Evolutionary conservation across 2,888 invertebrate genomes (phyloP).

Genomic region (Carcina quercana): DNA sequence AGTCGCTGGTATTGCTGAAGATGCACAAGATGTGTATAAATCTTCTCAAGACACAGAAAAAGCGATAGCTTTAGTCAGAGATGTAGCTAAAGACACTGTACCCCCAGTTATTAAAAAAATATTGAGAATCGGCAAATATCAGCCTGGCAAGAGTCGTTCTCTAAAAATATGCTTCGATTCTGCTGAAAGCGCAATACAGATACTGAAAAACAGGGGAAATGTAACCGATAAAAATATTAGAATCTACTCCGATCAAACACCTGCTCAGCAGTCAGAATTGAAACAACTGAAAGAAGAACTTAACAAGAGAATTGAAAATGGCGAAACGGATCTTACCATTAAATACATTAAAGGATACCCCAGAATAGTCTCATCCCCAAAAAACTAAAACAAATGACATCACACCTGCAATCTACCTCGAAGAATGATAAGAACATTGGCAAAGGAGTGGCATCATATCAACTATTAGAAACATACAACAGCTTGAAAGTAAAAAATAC

Average conservation of each 20-base stretch:
- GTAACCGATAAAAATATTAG: neutral
- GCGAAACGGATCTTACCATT: slow-evolving; percentile 1
- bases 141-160: neutral
- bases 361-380: too few species aligned
- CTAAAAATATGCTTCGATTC: neutral
- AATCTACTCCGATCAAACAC: slow-evolving; percentile 1
- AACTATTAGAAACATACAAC: neutral
- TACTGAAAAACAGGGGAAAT: neutral
- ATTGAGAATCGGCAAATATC: neutral
- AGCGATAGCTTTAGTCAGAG: neutral
- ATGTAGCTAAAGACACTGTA: neutral
- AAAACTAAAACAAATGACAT: neutral
- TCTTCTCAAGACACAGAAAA: neutral
- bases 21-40: neutral
- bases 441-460: neutral
- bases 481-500: neutral
- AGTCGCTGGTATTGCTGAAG: neutral
- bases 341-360: neutral
- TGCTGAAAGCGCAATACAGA: neutral
- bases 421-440: too few species aligned
- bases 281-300: neutral
- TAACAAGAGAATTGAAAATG: neutral
- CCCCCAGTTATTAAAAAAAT: slow-evolving; percentile 2
- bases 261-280: neutral
- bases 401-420: neutral